Evolutionary conservation across 2,113 vertebrate genomes (phyloP).

Genomic region (Aegotheles bennettii): DNA sequence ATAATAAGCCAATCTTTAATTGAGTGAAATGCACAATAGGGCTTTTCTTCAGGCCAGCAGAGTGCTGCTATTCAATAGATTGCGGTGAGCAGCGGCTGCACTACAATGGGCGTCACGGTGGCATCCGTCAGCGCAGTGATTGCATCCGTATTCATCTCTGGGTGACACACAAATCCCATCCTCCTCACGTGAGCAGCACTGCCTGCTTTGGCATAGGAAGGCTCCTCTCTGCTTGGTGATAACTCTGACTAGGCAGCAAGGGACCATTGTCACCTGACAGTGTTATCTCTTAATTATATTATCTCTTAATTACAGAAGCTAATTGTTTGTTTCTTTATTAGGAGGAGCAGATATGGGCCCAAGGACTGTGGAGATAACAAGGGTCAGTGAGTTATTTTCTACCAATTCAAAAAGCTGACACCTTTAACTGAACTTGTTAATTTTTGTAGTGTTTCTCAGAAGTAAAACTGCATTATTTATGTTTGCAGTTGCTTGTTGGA

Average conservation of each 20-base stretch:
- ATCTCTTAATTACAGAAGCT: constrained; percentile 60
- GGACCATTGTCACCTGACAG: constrained; percentile 7
- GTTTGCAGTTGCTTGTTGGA: not conserved
- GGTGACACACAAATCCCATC: not conserved
- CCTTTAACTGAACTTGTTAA: not conserved
- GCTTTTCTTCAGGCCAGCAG: not conserved
- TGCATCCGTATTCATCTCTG: not conserved
- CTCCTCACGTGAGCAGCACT: not conserved
- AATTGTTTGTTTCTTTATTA: constrained; percentile 58
- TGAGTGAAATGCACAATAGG: constrained; percentile 10
- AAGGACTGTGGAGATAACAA: constrained; percentile 86
- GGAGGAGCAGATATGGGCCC: constrained; percentile 72
- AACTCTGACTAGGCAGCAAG: constrained; percentile 32
- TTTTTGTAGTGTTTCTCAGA: not conserved
- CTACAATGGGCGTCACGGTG: not conserved
- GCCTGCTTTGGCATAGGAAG: constrained; percentile 24
- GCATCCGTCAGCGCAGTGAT: not conserved
- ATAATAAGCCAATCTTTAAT: not conserved
- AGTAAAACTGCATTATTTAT: not conserved
- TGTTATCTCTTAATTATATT: constrained; percentile 50
- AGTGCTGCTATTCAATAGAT: not conserved
- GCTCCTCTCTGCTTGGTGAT: constrained; percentile 12
- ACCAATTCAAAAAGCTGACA: not conserved
- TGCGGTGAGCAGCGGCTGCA: not conserved
- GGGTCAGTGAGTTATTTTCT: constrained; percentile 78